These are phyloP conservation scores for Drosophila buzzatii DNA, from an alignment of 2,888 invertebrate genomes.

Conservation along the genomic window DNA sequence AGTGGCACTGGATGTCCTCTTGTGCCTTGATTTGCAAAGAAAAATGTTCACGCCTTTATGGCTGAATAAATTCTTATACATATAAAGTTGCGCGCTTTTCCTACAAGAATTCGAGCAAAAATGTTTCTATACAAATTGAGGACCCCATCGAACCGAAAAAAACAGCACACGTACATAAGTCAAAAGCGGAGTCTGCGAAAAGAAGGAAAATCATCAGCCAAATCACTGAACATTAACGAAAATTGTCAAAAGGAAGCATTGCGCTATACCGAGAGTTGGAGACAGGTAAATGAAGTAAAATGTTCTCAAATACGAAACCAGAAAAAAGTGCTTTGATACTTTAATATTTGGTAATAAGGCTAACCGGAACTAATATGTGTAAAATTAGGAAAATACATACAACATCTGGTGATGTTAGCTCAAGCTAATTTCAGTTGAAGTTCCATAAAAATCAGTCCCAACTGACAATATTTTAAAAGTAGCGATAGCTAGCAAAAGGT, in stretches of 20 bases:
- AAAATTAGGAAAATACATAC: conserved; percentile 49
- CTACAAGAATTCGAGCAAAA: conserved; percentile 50
- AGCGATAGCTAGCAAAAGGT: conserved; percentile 20
- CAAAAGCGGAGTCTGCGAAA: conserved; percentile 25
- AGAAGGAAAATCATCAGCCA: conserved; percentile 65
- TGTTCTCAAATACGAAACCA: conserved; percentile 28
- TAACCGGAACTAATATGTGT: conserved; percentile 64
- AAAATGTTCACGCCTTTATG: conserved; percentile 73
- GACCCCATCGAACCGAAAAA: conserved; percentile 16
- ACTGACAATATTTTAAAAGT: conserved; percentile 42
- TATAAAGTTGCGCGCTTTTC: conserved; percentile 33
- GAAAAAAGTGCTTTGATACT: conserved; percentile 7
- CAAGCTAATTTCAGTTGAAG: conserved; percentile 45
- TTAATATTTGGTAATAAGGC: conserved; percentile 9
- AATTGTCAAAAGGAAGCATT: conserved; percentile 35
- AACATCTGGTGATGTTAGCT: conserved; percentile 7
- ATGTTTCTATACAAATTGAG: conserved; percentile 46
- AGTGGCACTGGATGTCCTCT: conserved; percentile 11
- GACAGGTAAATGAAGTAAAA: conserved; percentile 59
- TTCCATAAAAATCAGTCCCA: conserved; percentile 15
- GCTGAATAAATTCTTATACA: conserved; percentile 73
- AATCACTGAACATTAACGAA: conserved; percentile 64
- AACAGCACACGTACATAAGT: conserved; percentile 16
- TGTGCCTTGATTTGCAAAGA: conserved; percentile 46
- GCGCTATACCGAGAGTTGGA: conserved; percentile 1